Evolutionary conservation across 1,140 invertebrate genomes (phyloP).

Genomic region (Drosophila littoralis): DNA sequence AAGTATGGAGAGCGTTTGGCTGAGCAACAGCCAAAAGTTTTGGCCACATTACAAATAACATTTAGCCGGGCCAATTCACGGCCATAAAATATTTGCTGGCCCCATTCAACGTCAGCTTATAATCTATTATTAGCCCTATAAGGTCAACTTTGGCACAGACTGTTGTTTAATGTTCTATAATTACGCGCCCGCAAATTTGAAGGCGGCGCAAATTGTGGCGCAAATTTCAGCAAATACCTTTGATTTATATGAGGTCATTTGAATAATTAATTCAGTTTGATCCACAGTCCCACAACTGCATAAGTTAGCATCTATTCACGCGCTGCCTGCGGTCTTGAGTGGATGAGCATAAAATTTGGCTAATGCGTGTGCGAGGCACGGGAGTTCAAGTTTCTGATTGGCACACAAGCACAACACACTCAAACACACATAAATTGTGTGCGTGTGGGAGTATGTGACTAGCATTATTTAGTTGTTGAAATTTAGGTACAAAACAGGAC

Average conservation of each 20-base stretch:
- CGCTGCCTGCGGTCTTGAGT: background rate
- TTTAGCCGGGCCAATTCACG: constrained; percentile 17
- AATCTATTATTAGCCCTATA: constrained; percentile 46
- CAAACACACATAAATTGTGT: background rate
- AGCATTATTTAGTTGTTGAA: background rate
- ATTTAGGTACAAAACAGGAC: background rate
- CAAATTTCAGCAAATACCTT: constrained; percentile 47
- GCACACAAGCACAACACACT: background rate
- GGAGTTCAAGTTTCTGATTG: constrained; percentile 5
- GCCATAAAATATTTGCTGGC: constrained; percentile 14
- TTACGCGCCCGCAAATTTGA: background rate
- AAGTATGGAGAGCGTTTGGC: background rate
- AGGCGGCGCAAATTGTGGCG: constrained; percentile 4
- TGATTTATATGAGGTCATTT: constrained; percentile 62
- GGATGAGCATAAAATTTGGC: constrained; percentile 13
- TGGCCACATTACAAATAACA: constrained; percentile 20
- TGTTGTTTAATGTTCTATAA: constrained; percentile 22
- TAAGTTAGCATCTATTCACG: background rate
- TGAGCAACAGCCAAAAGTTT: constrained; percentile 1
- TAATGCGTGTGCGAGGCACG: constrained; percentile 18
- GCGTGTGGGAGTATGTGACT: background rate
- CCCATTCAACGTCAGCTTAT: constrained; percentile 44
- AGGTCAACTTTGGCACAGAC: constrained; percentile 1
- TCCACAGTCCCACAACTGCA: constrained; percentile 2
- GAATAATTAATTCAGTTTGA: constrained; percentile 55